Evolutionary conservation across 2,113 vertebrate species (phyloP), one percentile per base, ranked within the genome.

Genomic region (Coracopsis vasa): DNA sequence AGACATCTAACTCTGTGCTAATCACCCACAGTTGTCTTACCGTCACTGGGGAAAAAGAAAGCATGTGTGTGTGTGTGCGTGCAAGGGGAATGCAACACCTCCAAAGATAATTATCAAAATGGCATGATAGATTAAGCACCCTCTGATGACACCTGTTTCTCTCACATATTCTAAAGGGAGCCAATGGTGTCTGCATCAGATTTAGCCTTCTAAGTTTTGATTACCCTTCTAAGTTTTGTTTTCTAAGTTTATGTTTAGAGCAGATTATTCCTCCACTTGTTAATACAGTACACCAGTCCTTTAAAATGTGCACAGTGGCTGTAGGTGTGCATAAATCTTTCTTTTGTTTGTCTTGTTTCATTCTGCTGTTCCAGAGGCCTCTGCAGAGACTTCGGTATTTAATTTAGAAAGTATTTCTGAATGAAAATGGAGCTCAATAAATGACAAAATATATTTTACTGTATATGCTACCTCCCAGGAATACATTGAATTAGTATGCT

Each of bases 371-470:
- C 14, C 47, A 85, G 39, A 75, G 31, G 47, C 69, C 95, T 73
- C 60, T 81, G 72, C 80, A 78, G 67, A 92, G 10, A 12, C 16
- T 33, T 92, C 2, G 1, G 25, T 79, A 93, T 96, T 94, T 95
- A 91, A 93, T 86, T 78, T 72, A 74, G 48, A 93, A 94, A 47
- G 5, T 82, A 88, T 11, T 93, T 93, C 80, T 91, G 61, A 90
- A 94, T 79, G 41, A 92, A 94, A 95, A 84, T 67, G 0, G 10
- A 93, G 51, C 37, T 91, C 62, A 29, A 88, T 86, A 94, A 94
- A 93, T 72, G 47, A 62, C 54, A 92, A 94, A 79, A 87, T 89
- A 21, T 72, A 94, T 88, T 93, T 95, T 89, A 91, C 28, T 93
- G 42, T 80, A 84, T 53, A 42, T 41, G 25, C 61, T 86, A 28